Base-by-base conservation (phyloP, 2,888 invertebrate species). In the Macrophya annulata region DNA sequence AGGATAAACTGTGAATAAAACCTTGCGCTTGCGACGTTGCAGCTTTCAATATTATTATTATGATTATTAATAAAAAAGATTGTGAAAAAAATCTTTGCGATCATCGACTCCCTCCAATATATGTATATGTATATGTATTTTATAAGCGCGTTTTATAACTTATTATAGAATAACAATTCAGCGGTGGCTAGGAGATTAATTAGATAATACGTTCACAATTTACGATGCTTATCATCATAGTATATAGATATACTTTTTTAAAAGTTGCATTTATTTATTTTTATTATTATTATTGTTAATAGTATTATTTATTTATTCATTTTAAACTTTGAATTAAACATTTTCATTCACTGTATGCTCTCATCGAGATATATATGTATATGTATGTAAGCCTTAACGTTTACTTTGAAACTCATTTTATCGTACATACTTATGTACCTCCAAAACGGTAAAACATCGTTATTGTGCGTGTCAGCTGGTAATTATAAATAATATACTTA, bases 401-500 rank as follows among this genome's bases (percentile, higher is more conserved):
- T n/a, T 45, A 77, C n/a, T 45, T 4, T 51, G 9, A 48, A 31
- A 17, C 43, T 77, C 4, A 77, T 31, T 43, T 31, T 21, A 76
- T 25, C 76, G 25, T 76, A 31, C 31, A 31, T 31, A 31, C 31
- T 31, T 31, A 31, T 31, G 12, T 62, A 71, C 71, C 71, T 37
- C 40, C 0, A 71, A 71, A 40, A 1, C 8, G 15, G 17, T 40
- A 40, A 15, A 40, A 71, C 17, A 71, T 17, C 4, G 12, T 21
- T 55, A 21, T 59, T 85, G 85, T 82, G 85, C 85, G 85, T 87
- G 89, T 91, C 90, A 90, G 89, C 90, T 90, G 88, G 87, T 88
- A 89, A 89, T 89, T 89, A 88, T 88, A 88, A 90, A 89, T 87
- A 89, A 89, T 90, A 89, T 88, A 88, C 87, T 88, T 88, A 90